Conservation (phyloP, 2,113 vertebrate species). For the Catharus fuscescens region DNA sequence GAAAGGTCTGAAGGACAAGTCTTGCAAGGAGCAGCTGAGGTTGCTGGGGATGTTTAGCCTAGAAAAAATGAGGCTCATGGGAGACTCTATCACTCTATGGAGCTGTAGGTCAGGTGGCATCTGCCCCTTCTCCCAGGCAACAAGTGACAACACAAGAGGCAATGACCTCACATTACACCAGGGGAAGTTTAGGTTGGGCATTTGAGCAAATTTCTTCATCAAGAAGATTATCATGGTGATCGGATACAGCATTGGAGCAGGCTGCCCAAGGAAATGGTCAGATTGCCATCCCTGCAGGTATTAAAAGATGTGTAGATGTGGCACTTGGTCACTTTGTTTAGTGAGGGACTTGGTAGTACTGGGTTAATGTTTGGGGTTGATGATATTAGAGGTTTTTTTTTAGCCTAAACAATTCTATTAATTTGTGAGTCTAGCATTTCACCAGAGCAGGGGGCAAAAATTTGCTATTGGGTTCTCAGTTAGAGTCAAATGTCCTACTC, state of each 20-base stretch:
- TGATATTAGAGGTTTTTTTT: neutral
- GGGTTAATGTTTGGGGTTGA: neutral
- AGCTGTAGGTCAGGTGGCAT: neutral
- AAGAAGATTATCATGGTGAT: neutral
- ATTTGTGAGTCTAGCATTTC: neutral
- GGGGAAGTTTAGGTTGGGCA: neutral
- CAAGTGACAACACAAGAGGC: neutral
- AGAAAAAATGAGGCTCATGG: neutral
- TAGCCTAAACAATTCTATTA: neutral
- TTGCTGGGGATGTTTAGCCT: neutral
- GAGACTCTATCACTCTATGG: neutral
- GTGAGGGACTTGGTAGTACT: neutral
- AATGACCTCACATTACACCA: neutral
- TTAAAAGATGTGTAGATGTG: neutral
- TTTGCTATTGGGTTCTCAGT: neutral
- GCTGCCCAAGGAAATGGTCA: neutral
- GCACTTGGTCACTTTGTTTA: neutral
- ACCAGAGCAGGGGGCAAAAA: neutral
- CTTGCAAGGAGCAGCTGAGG: neutral
- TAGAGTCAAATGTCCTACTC: neutral
- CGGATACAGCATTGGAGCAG: neutral
- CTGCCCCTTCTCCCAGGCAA: neutral
- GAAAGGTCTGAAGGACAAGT: neutral
- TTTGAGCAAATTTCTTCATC: neutral
- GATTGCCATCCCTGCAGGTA: no score